Evolutionary conservation across 2,113 vertebrate species (phyloP).

Genomic region (Myrmecobius fasciatus): DNA sequence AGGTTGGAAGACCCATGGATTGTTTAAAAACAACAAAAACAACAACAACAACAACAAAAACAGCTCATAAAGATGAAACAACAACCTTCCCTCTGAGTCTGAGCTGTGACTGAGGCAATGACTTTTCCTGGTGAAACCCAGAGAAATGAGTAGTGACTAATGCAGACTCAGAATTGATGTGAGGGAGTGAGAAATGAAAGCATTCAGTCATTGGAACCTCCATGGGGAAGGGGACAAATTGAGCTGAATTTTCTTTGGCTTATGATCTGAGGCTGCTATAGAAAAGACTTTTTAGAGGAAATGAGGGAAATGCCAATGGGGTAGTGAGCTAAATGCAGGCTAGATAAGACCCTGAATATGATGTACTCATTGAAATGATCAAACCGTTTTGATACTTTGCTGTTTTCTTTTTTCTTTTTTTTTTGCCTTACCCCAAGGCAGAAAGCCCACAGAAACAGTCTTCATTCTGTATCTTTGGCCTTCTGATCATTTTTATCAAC

Average conservation of each 20-base stretch:
- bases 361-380: slow-evolving; percentile 58
- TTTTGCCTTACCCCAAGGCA: neutral
- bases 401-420: neutral
- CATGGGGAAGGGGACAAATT: slow-evolving; percentile 74
- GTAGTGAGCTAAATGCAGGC: slow-evolving; percentile 60
- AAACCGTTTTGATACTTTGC: neutral
- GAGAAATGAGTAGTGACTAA: slow-evolving; percentile 51
- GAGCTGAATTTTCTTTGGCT: slow-evolving; percentile 78
- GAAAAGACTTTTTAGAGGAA: slow-evolving; percentile 80
- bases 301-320: slow-evolving; percentile 77
- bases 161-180: slow-evolving; percentile 51
- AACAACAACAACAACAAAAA: neutral
- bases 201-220: slow-evolving; percentile 71
- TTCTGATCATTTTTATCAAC: slow-evolving; percentile 54
- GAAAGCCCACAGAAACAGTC: slow-evolving; percentile 4
- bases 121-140: slow-evolving; percentile 28
- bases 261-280: slow-evolving; percentile 76
- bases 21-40: neutral
- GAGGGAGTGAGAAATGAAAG: slow-evolving; percentile 74
- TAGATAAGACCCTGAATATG: slow-evolving; percentile 68
- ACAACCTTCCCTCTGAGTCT: neutral
- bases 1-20: neutral
- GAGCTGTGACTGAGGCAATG: slow-evolving; percentile 3
- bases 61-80: slow-evolving; percentile 14
- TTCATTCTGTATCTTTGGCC: slow-evolving; percentile 44